phyloP scores from a whole-genome alignment of 2,888 invertebrate genomes.

The Malthinus flaveolus region DNA sequence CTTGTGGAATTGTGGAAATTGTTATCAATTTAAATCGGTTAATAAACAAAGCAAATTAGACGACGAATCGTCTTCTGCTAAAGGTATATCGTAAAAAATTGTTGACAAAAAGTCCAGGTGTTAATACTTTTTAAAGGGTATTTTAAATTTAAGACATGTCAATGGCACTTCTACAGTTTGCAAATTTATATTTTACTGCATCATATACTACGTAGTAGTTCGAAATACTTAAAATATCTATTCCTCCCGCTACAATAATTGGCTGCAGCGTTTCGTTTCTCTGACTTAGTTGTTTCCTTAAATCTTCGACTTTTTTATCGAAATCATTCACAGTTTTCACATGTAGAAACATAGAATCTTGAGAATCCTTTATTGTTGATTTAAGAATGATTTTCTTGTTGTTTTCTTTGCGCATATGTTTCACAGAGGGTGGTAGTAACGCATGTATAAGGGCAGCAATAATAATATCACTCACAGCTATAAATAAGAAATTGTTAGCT shows the following conservation, averaged over 20 bases:
- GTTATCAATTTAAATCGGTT: background rate
- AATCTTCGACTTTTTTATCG: background rate
- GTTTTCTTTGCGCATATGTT: background rate
- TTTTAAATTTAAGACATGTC: background rate
- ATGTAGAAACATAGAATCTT: background rate
- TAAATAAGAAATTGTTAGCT: too few relatives aligned
- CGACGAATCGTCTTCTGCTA: too few relatives aligned
- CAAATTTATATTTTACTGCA: slow-evolving; percentile 1
- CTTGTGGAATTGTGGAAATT: background rate
- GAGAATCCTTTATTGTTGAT: slow-evolving; percentile 1
- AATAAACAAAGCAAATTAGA: background rate
- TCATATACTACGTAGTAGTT: background rate
- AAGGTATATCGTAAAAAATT: too few relatives aligned
- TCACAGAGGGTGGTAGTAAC: background rate
- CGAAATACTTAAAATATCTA: background rate
- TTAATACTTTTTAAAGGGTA: background rate
- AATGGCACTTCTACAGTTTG: background rate
- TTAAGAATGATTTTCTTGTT: background rate
- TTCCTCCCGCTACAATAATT: background rate
- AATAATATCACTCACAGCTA: too few relatives aligned
- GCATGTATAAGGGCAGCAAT: too few relatives aligned
- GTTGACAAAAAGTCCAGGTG: background rate
- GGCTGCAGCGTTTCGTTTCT: background rate
- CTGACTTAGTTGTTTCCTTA: background rate
- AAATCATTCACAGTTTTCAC: background rate